Percentiles rank a stretch among this genome's conserved stretches.
Evolutionary conservation across 2,113 vertebrate species (phyloP).

Genomic region (Poecilia latipinna): DNA sequence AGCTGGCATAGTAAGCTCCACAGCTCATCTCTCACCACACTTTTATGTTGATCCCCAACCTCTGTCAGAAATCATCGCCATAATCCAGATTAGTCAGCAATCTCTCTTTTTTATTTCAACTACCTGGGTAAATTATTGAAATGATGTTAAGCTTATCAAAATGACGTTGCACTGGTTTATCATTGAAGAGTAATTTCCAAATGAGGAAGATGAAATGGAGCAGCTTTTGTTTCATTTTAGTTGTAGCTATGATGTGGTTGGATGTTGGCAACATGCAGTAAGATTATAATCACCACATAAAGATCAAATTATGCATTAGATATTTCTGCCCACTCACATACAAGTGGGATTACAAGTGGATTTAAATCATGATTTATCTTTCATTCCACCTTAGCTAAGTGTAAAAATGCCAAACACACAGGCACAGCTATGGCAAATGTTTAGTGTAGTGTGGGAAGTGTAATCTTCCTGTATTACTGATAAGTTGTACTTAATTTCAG

Average conservation of each 20-base stretch:
- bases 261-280: conserved; percentile 5
- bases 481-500: conserved; percentile 48
- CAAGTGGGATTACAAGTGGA: not conserved
- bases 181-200: conserved; percentile 63
- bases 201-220: conserved; percentile 45
- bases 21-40: conserved; percentile 72
- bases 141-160: conserved; percentile 67
- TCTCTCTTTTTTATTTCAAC: conserved; percentile 42
- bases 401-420: not conserved
- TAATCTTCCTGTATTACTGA: not conserved
- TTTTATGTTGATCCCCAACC: conserved; percentile 70
- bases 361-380: not conserved
- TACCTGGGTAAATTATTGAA: conserved; percentile 58
- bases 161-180: conserved; percentile 34
- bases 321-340: not conserved
- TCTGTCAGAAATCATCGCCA: conserved; percentile 73
- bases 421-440: too few species aligned
- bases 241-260: conserved; percentile 10
- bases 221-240: conserved; percentile 17
- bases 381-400: not conserved
- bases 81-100: conserved; percentile 78
- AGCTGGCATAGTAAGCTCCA: conserved; percentile 63
- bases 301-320: conserved; percentile 9
- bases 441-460: too few species aligned
- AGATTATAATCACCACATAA: conserved; percentile 60